phyloP scores from a whole-genome alignment of 35 echinoderm and acorn worm species.

The Apostichopus californicus region DNA sequence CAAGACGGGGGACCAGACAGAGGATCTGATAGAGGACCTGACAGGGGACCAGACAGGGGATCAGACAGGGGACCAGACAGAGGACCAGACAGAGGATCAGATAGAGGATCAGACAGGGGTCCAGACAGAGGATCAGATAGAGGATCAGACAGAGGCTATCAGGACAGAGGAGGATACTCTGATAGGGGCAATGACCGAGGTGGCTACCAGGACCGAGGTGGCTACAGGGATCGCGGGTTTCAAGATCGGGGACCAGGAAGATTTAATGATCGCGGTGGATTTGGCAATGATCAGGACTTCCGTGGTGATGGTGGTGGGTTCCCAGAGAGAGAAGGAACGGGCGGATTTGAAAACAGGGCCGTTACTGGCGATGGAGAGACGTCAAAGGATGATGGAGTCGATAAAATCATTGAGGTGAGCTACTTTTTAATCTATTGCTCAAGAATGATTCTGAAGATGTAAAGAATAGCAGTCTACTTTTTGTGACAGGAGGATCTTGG shows the following conservation, averaged over 20 bases:
- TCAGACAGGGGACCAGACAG: neutral
- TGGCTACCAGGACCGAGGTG: constrained; percentile 3
- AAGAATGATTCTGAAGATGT: no score
- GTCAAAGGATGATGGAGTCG: no score
- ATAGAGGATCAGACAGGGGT: no score
- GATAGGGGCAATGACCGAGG: neutral
- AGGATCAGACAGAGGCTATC: constrained; percentile 8
- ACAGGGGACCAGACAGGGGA: no score
- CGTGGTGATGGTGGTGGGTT: neutral
- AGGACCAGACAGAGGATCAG: neutral
- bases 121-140: neutral
- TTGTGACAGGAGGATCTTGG: no score
- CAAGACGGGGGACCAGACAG: neutral
- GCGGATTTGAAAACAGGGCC: no score
- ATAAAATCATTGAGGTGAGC: no score
- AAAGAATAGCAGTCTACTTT: no score
- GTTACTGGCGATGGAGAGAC: no score
- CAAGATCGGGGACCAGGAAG: constrained; percentile 24
- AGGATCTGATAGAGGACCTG: no score
- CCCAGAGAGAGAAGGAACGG: neutral
- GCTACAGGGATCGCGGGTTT: neutral
- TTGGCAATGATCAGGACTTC: neutral
- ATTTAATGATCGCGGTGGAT: neutral
- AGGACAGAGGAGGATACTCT: constrained; percentile 16
- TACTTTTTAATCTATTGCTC: no score